A percentile compares a stretch with the other conserved stretches of the same genome.
These are phyloP conservation scores for Sorex maritimensis DNA, from an alignment of 2,797 vertebrate genomes.

Conservation along the genomic window DNA sequence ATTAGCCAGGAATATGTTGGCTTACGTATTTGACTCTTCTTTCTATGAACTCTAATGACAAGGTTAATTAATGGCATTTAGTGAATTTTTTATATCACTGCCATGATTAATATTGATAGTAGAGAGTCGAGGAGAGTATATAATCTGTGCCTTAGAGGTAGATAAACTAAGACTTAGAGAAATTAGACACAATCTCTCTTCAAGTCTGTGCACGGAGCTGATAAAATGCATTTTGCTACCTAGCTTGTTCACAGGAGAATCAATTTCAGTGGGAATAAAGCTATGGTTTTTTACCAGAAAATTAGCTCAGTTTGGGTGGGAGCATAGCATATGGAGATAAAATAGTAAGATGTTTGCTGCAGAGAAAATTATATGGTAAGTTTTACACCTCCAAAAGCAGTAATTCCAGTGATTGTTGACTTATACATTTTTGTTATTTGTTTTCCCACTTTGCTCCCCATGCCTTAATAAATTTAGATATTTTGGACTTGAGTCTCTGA, in stretches of 20 bases:
- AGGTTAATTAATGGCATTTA: not conserved
- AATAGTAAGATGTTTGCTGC: constrained; percentile 71
- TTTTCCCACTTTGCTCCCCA: constrained; percentile 70
- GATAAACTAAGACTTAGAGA: constrained; percentile 38
- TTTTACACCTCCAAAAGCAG: constrained; percentile 46
- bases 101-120: not conserved
- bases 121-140: not conserved
- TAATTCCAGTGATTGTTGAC: constrained; percentile 79
- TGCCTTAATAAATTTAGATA: constrained; percentile 65
- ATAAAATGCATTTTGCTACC: constrained; percentile 43
- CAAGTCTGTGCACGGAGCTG: not conserved
- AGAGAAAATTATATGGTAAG: constrained; percentile 80
- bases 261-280: constrained; percentile 53
- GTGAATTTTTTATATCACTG: constrained; percentile 8
- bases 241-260: constrained; percentile 55
- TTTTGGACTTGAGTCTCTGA: constrained; percentile 46
- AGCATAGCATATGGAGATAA: constrained; percentile 69
- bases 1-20: not conserved
- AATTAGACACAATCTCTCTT: not conserved
- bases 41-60: not conserved
- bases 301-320: constrained; percentile 54
- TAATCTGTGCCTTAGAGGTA: not conserved
- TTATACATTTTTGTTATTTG: constrained; percentile 74
- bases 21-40: not conserved
- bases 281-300: constrained; percentile 51